These are phyloP conservation scores for Cyphotilapia sp. DNA, from an alignment of 2,113 vertebrate species.

Conservation along the genomic window DNA sequence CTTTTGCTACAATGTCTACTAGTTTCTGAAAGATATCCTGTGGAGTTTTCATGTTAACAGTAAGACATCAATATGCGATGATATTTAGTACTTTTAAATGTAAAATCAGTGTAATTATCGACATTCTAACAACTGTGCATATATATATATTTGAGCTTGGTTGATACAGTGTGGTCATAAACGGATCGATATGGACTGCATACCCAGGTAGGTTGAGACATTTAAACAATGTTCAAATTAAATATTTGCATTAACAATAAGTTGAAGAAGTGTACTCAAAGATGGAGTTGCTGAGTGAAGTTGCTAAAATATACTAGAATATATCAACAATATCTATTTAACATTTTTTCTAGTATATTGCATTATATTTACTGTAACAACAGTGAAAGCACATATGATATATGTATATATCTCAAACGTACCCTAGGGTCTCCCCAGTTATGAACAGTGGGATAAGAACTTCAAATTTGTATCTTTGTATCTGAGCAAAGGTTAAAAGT, in stretches of 20 bases:
- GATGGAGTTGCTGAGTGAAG: neutral
- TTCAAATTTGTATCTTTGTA: neutral
- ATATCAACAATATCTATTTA: neutral
- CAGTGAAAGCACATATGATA: neutral
- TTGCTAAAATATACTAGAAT: neutral
- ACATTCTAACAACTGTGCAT: neutral
- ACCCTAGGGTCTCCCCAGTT: neutral
- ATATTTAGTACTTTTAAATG: neutral
- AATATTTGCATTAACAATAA: neutral
- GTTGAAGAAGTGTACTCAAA: neutral
- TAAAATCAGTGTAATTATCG: neutral
- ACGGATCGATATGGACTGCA: neutral
- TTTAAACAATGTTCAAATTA: neutral
- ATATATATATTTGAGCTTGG: neutral
- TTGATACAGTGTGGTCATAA: neutral
- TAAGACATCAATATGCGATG: neutral
- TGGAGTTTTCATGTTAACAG: neutral
- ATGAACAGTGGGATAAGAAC: neutral
- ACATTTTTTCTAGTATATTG: neutral
- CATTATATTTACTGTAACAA: neutral
- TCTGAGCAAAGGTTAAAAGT: neutral
- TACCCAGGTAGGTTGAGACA: neutral
- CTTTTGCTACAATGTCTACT: neutral
- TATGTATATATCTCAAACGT: neutral
- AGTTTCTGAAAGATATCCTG: neutral